Base-by-base conservation (phyloP, 2,888 invertebrate species). In the Acrobasis consociella region DNA sequence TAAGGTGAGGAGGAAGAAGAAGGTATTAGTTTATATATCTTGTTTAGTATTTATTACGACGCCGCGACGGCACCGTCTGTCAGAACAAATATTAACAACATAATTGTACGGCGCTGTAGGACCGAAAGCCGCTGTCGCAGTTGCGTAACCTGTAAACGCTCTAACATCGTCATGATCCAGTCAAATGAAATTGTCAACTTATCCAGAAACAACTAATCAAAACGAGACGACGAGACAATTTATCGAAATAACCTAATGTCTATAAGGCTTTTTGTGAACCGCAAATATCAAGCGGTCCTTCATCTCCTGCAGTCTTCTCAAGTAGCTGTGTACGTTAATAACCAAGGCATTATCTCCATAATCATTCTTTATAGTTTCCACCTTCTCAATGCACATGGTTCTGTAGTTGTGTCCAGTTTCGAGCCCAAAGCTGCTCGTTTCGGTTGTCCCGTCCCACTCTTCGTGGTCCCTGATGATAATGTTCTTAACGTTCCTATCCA, bases 391-490 rank as follows among this genome's bases (percentile, higher is more conserved):
- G 62, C 86, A 86, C 84, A 86, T 82, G 0, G 87, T 86, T 58
- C 89, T 80, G 49, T 89, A 90, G 51, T 88, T 85, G 64, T 89
- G 87, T 0, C 88, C 91, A 0, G 80, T 82, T 62, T 86, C 82
- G 0, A 85, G 65, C 0, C 86, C 84, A 58, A 78, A 85, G 3
- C 72, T 81, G 0, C 83, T 82, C 0, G 82, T 81, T 49, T 87
- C 87, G 0, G 80, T 72, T 0, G 86, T 87, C 0, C 90, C 91
- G 46, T 87, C 83, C 87, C 90, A 92, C 39, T 84, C 72, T 61
- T 91, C 89, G 38, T 86, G 80, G 0, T 77, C 80, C 39, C 84
- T 75, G 9, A 91, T 81, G 1, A 63, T 74, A 1, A 88, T 77
- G 1, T 17, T 60, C 5, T 67, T 71, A 0, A 89, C 68, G 9